Percentiles rank a stretch among this genome's conserved stretches.
These are phyloP conservation scores for Dicaeum eximium DNA, from an alignment of 2,113 vertebrate species.

Conservation along the genomic window DNA sequence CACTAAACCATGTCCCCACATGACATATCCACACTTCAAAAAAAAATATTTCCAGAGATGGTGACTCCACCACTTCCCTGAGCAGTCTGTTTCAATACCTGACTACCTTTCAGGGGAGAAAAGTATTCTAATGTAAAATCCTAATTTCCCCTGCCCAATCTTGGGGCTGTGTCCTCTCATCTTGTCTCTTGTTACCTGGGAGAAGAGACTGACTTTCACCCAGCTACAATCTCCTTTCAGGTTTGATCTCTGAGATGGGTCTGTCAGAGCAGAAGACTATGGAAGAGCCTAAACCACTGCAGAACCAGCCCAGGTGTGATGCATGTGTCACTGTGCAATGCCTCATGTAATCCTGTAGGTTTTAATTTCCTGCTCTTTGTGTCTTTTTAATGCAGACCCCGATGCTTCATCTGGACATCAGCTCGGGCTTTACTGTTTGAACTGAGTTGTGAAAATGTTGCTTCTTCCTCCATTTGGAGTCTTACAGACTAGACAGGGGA, in stretches of 20 bases:
- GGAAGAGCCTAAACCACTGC: neutral
- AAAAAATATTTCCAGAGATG: neutral
- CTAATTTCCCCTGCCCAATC: neutral
- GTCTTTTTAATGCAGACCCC: neutral
- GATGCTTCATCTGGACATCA: neutral
- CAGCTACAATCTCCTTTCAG: neutral
- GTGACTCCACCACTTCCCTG: neutral
- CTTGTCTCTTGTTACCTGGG: neutral
- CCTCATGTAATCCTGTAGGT: fast-evolving
- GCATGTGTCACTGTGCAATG: neutral
- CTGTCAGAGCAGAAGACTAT: neutral
- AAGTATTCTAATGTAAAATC: neutral
- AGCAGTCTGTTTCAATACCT: neutral
- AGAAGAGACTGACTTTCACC: neutral
- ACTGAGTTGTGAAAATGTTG: neutral
- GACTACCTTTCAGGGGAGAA: neutral
- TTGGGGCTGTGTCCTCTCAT: neutral
- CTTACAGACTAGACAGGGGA: neutral
- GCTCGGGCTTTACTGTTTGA: neutral
- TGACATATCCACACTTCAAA: neutral
- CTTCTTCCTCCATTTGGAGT: neutral
- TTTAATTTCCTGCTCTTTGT: neutral
- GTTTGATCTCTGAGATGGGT: neutral
- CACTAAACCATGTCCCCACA: neutral
- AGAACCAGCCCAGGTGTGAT: neutral